Conservation (phyloP, 2,888 invertebrate species). For the Lamellibrachia columna region DNA sequence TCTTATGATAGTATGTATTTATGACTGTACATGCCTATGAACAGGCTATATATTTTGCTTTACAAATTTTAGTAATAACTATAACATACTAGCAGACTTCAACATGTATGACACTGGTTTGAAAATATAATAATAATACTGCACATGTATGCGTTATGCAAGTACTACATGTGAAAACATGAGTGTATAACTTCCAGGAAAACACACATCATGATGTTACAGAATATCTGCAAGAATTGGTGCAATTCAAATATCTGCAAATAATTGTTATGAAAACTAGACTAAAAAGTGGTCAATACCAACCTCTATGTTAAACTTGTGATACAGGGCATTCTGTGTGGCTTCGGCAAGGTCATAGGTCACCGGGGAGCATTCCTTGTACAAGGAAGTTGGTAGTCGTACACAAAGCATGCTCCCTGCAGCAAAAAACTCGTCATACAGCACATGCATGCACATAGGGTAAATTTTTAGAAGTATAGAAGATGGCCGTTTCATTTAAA, state of each 20-base stretch:
- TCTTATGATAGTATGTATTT: too few relatives aligned
- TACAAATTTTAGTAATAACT: background rate
- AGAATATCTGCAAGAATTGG: background rate
- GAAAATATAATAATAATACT: background rate
- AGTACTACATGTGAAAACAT: background rate
- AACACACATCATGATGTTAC: background rate
- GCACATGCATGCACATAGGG: background rate
- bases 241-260: background rate
- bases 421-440: background rate
- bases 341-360: constrained; percentile 54
- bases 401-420: constrained; percentile 55
- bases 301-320: constrained; percentile 60
- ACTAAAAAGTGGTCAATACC: background rate
- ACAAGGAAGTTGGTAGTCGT: constrained; percentile 46
- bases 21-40: too few relatives aligned
- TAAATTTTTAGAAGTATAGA: background rate
- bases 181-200: background rate
- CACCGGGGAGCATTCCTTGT: constrained; percentile 34
- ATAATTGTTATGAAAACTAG: background rate
- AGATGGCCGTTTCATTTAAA: background rate
- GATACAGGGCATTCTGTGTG: constrained; percentile 58
- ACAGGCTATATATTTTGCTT: too few relatives aligned
- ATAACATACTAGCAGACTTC: background rate
- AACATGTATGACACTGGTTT: background rate
- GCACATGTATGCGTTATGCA: background rate